Evolutionary conservation across 2,113 vertebrate genomes (phyloP).

Genomic region (Heloderma charlesbogerti): DNA sequence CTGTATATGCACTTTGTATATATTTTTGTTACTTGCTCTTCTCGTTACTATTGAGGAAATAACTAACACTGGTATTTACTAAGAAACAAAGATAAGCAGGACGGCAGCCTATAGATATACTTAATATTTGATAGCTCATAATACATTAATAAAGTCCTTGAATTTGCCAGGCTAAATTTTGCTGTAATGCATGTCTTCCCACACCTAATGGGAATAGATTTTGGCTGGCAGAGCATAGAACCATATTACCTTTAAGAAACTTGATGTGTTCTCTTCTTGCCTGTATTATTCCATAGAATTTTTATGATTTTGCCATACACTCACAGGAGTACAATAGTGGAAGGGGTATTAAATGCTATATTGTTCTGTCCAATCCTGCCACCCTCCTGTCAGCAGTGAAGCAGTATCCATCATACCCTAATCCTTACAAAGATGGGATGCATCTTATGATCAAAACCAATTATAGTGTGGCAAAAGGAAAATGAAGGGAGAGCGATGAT

Average conservation of each 20-base stretch:
- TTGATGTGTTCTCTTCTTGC: slow-evolving; percentile 39
- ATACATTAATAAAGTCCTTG: slow-evolving; percentile 60
- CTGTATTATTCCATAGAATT: slow-evolving; percentile 55
- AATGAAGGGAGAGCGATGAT: background rate
- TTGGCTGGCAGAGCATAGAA: slow-evolving; percentile 1
- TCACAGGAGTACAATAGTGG: background rate
- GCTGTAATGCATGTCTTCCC: background rate
- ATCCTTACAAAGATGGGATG: background rate
- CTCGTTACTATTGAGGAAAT: background rate
- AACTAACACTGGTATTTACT: background rate
- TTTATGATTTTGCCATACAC: slow-evolving; percentile 30
- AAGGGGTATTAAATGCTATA: background rate
- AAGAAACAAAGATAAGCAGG: background rate
- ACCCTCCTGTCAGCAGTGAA: background rate
- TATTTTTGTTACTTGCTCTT: background rate
- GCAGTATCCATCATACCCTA: background rate
- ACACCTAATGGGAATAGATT: slow-evolving; percentile 15
- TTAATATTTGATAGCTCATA: slow-evolving; percentile 60
- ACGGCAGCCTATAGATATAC: slow-evolving; percentile 57
- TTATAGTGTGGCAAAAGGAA: background rate
- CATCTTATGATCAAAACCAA: background rate
- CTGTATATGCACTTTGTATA: background rate
- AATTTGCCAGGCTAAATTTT: slow-evolving; percentile 22
- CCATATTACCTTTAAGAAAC: slow-evolving; percentile 26
- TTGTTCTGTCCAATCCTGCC: background rate